Evolutionary conservation across 2,113 vertebrate species (phyloP).

Genomic region (Microtus pennsylvanicus): DNA sequence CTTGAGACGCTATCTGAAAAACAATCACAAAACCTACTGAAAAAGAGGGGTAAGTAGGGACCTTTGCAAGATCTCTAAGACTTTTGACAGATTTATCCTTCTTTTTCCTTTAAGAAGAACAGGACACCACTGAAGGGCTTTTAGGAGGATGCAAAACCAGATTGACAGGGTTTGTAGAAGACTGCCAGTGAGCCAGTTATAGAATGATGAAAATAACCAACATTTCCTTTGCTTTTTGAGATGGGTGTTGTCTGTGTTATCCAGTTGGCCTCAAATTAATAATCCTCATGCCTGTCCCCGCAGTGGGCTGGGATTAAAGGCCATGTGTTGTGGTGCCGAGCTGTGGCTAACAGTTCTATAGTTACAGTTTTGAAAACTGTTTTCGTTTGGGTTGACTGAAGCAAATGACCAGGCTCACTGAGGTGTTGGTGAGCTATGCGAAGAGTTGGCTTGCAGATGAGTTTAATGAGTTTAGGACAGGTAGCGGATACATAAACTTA

Average conservation of each 20-base stretch:
- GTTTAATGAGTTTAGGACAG: background rate
- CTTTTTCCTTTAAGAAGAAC: background rate
- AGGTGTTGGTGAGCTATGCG: background rate
- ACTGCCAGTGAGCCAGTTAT: background rate
- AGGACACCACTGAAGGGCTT: background rate
- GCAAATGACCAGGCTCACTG: background rate
- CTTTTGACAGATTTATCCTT: background rate
- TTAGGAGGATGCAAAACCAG: background rate
- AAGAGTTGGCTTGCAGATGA: background rate
- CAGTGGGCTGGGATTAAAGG: background rate
- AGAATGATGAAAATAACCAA: background rate
- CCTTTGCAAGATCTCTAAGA: background rate
- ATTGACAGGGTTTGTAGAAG: slow-evolving; percentile 21
- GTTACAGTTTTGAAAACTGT: background rate
- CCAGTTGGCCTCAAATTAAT: background rate
- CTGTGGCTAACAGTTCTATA: background rate
- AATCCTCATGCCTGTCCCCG: background rate
- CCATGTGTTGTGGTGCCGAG: background rate
- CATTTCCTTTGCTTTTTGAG: background rate
- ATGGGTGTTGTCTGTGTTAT: background rate
- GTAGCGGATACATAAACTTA: background rate
- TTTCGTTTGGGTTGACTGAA: background rate
- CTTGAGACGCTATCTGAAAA: background rate
- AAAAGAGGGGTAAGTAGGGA: background rate
- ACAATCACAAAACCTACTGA: background rate